phyloP scores from a whole-genome alignment of 2,888 invertebrate species.

The Lobophora halterata region DNA sequence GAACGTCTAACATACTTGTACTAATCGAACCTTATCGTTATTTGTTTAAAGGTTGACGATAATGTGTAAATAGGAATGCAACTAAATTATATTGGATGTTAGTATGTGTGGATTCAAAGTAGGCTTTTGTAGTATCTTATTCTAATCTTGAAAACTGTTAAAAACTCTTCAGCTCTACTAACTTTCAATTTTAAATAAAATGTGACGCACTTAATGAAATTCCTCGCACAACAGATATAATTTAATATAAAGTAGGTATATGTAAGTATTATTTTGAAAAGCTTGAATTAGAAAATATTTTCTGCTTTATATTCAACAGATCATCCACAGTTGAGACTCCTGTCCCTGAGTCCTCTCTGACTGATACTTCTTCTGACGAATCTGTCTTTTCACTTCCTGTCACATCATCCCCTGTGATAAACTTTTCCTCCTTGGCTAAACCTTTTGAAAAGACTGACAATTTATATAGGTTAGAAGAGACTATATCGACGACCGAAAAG shows the following conservation, averaged over 20 bases:
- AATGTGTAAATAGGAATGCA: constrained; percentile 13
- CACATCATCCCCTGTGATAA: constrained; percentile 51
- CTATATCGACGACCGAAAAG: constrained; percentile 57
- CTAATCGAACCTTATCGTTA: constrained; percentile 40
- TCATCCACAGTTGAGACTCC: constrained; percentile 77
- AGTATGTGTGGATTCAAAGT: constrained; percentile 24
- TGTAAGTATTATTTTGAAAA: constrained; percentile 44
- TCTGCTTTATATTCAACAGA: constrained; percentile 81
- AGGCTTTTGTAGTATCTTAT: constrained; percentile 75
- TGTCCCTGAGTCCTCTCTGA: constrained; percentile 60
- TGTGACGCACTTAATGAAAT: constrained; percentile 5
- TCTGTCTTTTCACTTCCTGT: constrained; percentile 53
- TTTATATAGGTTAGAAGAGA: constrained; percentile 57
- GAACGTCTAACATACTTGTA: constrained; percentile 42
- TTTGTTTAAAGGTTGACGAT: constrained; percentile 54
- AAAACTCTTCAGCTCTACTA: constrained; percentile 35
- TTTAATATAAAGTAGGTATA: constrained; percentile 16
- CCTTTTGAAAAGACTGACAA: constrained; percentile 76
- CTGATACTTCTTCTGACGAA: constrained; percentile 48
- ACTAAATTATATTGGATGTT: constrained; percentile 15
- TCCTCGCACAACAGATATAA: constrained; percentile 3
- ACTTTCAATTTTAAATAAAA: constrained; percentile 23
- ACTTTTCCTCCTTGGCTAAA: constrained; percentile 72
- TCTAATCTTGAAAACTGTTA: constrained; percentile 23
- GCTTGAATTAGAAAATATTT: constrained; percentile 72